These are phyloP conservation scores for Leucophenga varia DNA, from an alignment of 1,140 invertebrate genomes.

Conservation along the genomic window DNA sequence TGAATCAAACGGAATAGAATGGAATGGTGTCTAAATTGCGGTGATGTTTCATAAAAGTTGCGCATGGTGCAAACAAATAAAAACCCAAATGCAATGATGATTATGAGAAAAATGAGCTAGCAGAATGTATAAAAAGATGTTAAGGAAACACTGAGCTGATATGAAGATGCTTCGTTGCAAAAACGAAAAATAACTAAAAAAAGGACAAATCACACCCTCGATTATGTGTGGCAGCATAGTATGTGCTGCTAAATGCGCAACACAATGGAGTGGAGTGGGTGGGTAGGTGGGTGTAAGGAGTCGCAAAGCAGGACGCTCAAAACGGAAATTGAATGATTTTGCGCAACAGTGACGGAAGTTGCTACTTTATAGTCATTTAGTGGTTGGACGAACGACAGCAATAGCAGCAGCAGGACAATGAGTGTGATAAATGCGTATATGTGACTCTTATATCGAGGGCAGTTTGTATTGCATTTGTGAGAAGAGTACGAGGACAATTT, in stretches of 20 bases:
- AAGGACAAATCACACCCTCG: conserved; percentile 55
- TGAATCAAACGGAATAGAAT: conserved; percentile 9
- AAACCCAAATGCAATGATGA: background rate
- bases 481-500: background rate
- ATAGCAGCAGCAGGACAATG: too few relatives aligned
- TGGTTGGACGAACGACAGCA: conserved; percentile 35
- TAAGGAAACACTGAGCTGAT: conserved; percentile 7
- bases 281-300: conserved; percentile 6
- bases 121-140: background rate
- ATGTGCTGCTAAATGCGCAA: background rate
- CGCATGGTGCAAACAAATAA: conserved; percentile 2
- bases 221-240: conserved; percentile 32
- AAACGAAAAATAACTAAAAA: conserved; percentile 11
- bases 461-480: background rate
- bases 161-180: background rate
- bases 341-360: conserved; percentile 53
- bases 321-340: conserved; percentile 56
- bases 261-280: background rate
- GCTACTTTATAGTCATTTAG: conserved; percentile 56
- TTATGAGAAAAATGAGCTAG: conserved; percentile 3
- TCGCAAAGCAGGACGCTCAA: conserved; percentile 4
- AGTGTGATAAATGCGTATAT: too few relatives aligned
- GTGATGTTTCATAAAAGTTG: conserved; percentile 47
- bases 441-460: background rate
- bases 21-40: conserved; percentile 32